Conservation (phyloP, 1,140 invertebrate species). For the Hesperophylax magnus region DNA sequence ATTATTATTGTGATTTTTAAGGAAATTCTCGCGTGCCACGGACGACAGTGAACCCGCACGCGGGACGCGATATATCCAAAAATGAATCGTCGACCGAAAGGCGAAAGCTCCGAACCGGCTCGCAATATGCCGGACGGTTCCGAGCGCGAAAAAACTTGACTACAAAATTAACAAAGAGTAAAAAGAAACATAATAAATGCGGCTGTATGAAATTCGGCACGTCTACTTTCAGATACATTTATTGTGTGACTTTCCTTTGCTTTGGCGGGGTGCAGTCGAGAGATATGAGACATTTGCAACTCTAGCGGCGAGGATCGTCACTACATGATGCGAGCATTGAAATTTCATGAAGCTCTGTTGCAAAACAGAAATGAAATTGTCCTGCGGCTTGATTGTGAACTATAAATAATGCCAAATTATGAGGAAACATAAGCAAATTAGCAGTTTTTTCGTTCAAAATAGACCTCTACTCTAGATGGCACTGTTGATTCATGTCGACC, state of each 20-base stretch:
- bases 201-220: background rate
- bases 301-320: constrained; percentile 31
- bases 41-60: constrained; percentile 36
- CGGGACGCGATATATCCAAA: constrained; percentile 44
- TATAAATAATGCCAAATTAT: too few relatives aligned
- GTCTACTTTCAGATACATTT: background rate
- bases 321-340: background rate
- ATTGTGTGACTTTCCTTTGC: background rate
- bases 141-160: background rate
- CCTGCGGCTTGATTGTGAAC: too few relatives aligned
- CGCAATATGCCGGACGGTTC: background rate
- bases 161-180: constrained; percentile 17
- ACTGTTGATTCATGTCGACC: too few relatives aligned
- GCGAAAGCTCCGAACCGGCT: constrained; percentile 35
- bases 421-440: too few relatives aligned
- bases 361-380: too few relatives aligned
- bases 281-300: constrained; percentile 1
- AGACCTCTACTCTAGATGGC: too few relatives aligned
- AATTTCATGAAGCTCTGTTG: too few relatives aligned
- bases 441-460: too few relatives aligned
- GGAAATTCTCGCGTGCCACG: constrained; percentile 35
- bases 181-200: background rate
- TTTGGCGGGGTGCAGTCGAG: background rate
- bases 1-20: constrained; percentile 29
- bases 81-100: constrained; percentile 35